Evolutionary conservation across 2,113 vertebrate genomes (phyloP), one percentile per base, ranked within the genome.

Genomic region (Salvelinus fontinalis): DNA sequence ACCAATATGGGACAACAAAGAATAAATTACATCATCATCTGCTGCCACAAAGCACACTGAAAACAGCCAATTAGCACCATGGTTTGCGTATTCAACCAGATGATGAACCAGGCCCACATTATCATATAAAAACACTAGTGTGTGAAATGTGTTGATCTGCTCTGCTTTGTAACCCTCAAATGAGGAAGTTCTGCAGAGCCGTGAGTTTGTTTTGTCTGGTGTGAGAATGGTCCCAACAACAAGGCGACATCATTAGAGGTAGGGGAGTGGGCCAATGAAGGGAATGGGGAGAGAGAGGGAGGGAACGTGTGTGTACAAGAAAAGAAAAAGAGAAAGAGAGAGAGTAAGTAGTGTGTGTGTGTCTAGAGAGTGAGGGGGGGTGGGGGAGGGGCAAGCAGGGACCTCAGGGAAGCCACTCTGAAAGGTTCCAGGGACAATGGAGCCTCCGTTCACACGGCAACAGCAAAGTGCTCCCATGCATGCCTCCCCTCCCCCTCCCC

Each of bases 341-440:
- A 71, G 72, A 24, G 60, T 67, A 76, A n/a, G 51, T 12, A 48
- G 51, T 22, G 49, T 34, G 57, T 11, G 27, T 29, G 13, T 34
- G 72, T 54, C 11, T 14, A 51, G 13, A 24, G 68, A 73, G 69
- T 44, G 18, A 34, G 67, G 4, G 74, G 69, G 64, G 51, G 26
- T 27, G 29, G 20, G 67, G 49, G 74, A 79, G 76, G 84, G 75
- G 90, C 83, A 48, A 88, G 79, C 65, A 81, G 82, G 87, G 86
- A 90, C 91, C 92, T 91, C 89, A 69, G 92, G 91, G 92, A 92
- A 93, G 87, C 87, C 87, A 81, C 86, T 44, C 39, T 92, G 89
- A 94, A 93, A 93, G 90, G 89, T 92, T 94, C 90, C 84, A 13
- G 85, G 93, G 91, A 94, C 93, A 94, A 94, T 93, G 85, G 92